Percentiles rank a stretch among this genome's conserved stretches.
Evolutionary conservation across 1,140 invertebrate species (phyloP).

Genomic region (Caerostris extrusa): DNA sequence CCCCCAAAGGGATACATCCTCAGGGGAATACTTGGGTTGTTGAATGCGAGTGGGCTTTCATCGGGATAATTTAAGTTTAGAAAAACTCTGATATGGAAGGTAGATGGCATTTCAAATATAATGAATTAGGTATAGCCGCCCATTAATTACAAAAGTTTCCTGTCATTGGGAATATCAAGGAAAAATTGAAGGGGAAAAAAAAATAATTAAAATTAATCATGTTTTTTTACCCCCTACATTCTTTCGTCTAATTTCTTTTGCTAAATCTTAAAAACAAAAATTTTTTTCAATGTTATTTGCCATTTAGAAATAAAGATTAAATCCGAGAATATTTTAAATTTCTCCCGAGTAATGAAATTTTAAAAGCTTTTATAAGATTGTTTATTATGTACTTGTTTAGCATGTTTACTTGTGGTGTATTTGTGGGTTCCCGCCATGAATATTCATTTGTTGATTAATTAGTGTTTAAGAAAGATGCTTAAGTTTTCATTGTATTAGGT

Average conservation of each 20-base stretch:
- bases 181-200: not conserved
- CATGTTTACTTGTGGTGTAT: not conserved
- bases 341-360: no score
- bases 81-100: not conserved
- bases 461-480: no score
- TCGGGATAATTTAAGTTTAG: slow-evolving; percentile 32
- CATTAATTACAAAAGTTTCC: not conserved
- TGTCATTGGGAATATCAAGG: not conserved
- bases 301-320: not conserved
- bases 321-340: no score
- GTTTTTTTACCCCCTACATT: not conserved
- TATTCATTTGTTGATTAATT: not conserved
- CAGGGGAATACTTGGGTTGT: not conserved
- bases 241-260: not conserved
- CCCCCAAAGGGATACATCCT: not conserved
- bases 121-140: not conserved
- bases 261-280: not conserved
- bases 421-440: not conserved
- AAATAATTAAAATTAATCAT: not conserved
- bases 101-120: not conserved
- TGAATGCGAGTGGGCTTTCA: not conserved
- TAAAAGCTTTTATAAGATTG: no score
- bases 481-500: no score
- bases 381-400: not conserved
- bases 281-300: not conserved